Base-by-base conservation (phyloP, 1,140 invertebrate genomes). In the Magallana angulata region DNA sequence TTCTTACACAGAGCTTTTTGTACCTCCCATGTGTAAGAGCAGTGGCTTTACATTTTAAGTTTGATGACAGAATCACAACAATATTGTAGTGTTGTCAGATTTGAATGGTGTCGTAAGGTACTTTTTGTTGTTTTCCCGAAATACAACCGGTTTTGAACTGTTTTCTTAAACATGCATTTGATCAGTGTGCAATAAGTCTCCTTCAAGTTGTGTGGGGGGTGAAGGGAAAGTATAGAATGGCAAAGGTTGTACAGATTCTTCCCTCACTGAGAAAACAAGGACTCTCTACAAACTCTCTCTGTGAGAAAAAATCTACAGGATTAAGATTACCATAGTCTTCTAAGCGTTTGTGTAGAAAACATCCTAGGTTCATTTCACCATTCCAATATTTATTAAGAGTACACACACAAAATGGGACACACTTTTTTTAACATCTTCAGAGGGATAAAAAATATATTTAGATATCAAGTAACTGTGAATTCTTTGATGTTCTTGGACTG, bases 401-500 rank as follows among this genome's bases (percentile, higher is more conserved):
- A 36, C 68, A 76, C 36, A 76, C 9, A 76, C 24, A 30, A 76
- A 76, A 30, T 76, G 7, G 64, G 68, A 76, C 24, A 18, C 18
- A 76, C 18, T 12, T 76, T 76, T 48, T 48, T 48, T 48, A 48
- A 48, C 68, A 76, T 11, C 24, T 76, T 76, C 24, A 76, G 68
- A 24, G 36, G 68, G 7, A 30, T 9, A 30, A 48, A 76, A 30
- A 76, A 30, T 76, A 30, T 76, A 30, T 36, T 24, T 76, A 76
- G 24, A 76, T 76, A 30, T 76, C 24, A 76, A 76, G 18, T 30
- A 24, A 76, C 18, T 76, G 18, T 76, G 68, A 76, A 18, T 30
- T 76, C 68, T 76, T 76, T 76, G 68, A 30, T 76, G 68, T 76
- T 76, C 68, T 36, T 76, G 18, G 68, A 76, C 18, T 36, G 68